phyloP scores from a whole-genome alignment of 1,140 invertebrate genomes.

The Solen grandis region DNA sequence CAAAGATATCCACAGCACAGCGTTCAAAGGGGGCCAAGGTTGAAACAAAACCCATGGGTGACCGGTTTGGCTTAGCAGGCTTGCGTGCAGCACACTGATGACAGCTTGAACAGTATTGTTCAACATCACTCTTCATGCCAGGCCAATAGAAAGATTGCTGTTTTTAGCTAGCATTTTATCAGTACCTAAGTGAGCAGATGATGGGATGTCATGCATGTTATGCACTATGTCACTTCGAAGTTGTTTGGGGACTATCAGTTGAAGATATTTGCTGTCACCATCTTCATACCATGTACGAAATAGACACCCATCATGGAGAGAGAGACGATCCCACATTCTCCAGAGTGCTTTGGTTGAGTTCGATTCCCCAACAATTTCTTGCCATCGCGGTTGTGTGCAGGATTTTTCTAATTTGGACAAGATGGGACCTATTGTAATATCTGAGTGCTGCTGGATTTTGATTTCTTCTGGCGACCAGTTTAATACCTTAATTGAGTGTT shows the following conservation, averaged over 20 bases:
- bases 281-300: neutral
- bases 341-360: conserved; percentile 45
- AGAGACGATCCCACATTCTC: conserved; percentile 56
- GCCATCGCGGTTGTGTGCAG: conserved; percentile 16
- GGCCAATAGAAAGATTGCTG: too few relatives aligned
- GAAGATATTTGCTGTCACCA: neutral
- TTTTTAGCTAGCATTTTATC: conserved; percentile 34
- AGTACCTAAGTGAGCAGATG: conserved; percentile 43
- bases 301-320: conserved; percentile 26
- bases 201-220: conserved; percentile 43
- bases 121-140: too few relatives aligned
- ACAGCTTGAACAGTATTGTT: too few relatives aligned
- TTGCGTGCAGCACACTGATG: too few relatives aligned
- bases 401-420: too few relatives aligned
- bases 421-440: too few relatives aligned
- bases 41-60: conserved; percentile 18
- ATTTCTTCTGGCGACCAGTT: neutral
- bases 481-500: too few relatives aligned
- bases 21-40: conserved; percentile 61
- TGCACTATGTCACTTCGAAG: conserved; percentile 11
- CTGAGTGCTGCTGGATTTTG: too few relatives aligned
- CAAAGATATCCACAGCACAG: conserved; percentile 73
- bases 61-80: neutral
- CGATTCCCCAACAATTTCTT: neutral
- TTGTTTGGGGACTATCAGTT: conserved; percentile 39